Conservation (phyloP, 2,797 vertebrate genomes). For the Notoglanidium macrostoma region DNA sequence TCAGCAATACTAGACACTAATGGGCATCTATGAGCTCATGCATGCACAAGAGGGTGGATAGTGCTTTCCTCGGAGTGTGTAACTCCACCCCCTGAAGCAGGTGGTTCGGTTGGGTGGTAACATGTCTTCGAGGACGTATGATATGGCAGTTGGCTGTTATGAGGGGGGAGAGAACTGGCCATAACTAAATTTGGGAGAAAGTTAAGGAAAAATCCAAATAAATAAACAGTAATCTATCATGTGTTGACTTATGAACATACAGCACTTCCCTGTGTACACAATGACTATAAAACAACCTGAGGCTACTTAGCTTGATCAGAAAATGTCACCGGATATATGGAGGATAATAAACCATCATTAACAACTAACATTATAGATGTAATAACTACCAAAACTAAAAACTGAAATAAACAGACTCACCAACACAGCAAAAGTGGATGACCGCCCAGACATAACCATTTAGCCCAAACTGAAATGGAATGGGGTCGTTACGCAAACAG, state of each 20-base stretch:
- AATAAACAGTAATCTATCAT: not conserved
- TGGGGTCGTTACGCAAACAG: not conserved
- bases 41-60: not conserved
- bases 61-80: not conserved
- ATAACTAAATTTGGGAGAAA: not conserved
- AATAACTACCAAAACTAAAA: not conserved
- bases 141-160: not conserved
- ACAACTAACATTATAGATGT: not conserved
- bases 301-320: not conserved
- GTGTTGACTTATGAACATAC: not conserved
- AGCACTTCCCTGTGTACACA: no score
- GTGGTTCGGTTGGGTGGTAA: no score
- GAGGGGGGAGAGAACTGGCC: not conserved
- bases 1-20: not conserved
- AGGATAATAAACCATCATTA: not conserved
- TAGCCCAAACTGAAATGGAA: conserved; percentile 81
- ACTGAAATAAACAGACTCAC: conserved; percentile 73
- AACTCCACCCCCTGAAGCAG: not conserved
- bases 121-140: not conserved
- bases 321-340: not conserved
- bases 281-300: no score
- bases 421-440: conserved; percentile 84
- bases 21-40: not conserved
- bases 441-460: conserved; percentile 87
- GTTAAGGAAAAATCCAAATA: not conserved